Conservation (phyloP, 2,888 invertebrate genomes). For the Chloroclystis v-ata region DNA sequence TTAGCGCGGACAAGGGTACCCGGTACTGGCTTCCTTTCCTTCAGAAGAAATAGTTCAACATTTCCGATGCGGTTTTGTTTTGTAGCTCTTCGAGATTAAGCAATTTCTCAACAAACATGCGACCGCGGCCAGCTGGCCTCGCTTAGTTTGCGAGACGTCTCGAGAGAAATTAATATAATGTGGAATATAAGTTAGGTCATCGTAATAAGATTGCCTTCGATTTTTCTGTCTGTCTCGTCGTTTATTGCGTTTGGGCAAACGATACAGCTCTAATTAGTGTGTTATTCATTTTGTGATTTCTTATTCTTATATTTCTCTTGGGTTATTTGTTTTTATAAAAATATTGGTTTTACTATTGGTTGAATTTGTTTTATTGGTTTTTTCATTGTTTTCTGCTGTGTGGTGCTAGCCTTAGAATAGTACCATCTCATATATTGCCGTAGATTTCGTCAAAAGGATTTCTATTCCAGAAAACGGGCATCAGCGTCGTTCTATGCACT, state of each 20-base stretch:
- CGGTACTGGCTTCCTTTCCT: conserved; percentile 70
- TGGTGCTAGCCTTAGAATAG: too few relatives aligned
- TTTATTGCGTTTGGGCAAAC: conserved; percentile 53
- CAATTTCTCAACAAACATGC: conserved; percentile 75
- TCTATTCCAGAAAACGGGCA: too few relatives aligned
- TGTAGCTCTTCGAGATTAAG: conserved; percentile 76
- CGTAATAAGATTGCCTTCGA: conserved; percentile 63
- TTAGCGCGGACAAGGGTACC: conserved; percentile 74
- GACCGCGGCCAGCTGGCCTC: conserved; percentile 65
- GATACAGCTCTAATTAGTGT: conserved; percentile 36
- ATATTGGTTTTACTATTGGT: not conserved
- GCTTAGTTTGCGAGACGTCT: conserved; percentile 70
- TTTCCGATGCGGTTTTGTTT: conserved; percentile 76
- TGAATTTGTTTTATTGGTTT: too few relatives aligned
- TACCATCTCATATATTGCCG: too few relatives aligned
- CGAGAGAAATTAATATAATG: conserved; percentile 74
- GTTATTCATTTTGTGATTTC: conserved; percentile 27
- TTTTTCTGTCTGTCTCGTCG: conserved; percentile 59
- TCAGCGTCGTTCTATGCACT: too few relatives aligned
- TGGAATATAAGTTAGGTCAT: conserved; percentile 63
- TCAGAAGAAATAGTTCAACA: conserved; percentile 76
- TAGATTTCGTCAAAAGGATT: too few relatives aligned
- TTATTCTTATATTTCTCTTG: not conserved
- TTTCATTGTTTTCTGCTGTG: too few relatives aligned
- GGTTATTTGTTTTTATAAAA: not conserved